Evolutionary conservation across 2,797 vertebrate genomes (phyloP), one percentile per base, ranked within the genome.

Genomic region (Muscicapa comitata): DNA sequence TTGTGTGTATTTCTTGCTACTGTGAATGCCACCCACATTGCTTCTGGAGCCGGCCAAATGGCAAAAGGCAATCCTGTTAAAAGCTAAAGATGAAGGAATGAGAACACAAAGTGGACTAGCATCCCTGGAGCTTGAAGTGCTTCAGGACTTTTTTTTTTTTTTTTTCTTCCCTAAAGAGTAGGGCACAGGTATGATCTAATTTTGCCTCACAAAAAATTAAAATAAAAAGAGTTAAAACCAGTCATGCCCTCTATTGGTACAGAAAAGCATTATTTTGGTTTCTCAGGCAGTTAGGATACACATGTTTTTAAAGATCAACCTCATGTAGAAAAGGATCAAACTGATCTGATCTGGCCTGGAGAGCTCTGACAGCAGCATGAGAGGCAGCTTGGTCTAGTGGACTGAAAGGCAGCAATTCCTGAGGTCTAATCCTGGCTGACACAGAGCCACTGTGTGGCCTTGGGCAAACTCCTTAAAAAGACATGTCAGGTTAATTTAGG

Each of bases 391-490:
- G 82, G 40, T 82, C 74, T 89, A 94, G 35, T 65, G 82, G 89
- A 75, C 88, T 91, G 96, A 97, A 96, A 93, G 73, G 62, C 70
- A 93, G 23, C 65, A 67, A 3, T 87, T 96, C 88, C 75, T 79
- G 63, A 89, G 94, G 87, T 94, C 83, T 97, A 92, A 97, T 97
- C 53, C 87, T 88, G 89, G 67, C n/a, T 96, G 94, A 95, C 96
- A 92, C 29, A 59, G 79, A 96, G 67, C 57, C 63, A 65, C 47
- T 92, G 24, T 3, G 13, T 80, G 67, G 94, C 96, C 91, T 80
- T 90, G 92, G 91, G 92, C 85, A 93, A 92, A 76, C 24, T 95
- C 86, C 78, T 89, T 93, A 95, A 95, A 97, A 97, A 97, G 94
- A 96, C 47, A 76, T 47, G 61, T 94, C 95, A 95, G 78, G 85